Evolutionary conservation across 2,113 vertebrate species (phyloP).

Genomic region (Cephalopholis sonnerati): DNA sequence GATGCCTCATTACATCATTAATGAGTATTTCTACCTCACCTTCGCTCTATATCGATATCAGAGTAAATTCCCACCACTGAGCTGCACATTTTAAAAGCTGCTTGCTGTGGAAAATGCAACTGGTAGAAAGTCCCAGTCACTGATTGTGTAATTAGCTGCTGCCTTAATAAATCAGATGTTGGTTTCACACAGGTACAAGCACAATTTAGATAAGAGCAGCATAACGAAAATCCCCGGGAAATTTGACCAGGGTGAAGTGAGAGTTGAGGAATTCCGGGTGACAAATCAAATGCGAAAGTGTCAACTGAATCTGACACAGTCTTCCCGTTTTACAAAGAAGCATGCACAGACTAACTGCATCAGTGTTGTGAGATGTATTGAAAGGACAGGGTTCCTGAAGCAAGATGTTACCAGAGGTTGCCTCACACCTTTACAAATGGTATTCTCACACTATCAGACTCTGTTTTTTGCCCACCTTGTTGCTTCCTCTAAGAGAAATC

Average conservation of each 20-base stretch:
- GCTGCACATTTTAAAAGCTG: neutral
- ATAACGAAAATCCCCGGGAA: constrained; percentile 9
- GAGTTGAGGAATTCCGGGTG: constrained; percentile 21
- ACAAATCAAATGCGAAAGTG: constrained; percentile 29
- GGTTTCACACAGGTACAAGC: neutral
- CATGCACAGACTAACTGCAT: constrained; percentile 22
- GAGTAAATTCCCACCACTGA: neutral
- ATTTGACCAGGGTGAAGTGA: constrained; percentile 13
- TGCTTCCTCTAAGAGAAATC: constrained; percentile 28
- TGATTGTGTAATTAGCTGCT: neutral
- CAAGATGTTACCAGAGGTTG: constrained; percentile 52
- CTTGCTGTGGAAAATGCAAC: neutral
- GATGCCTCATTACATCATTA: neutral
- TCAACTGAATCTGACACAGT: constrained; percentile 28
- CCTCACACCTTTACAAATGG: constrained; percentile 50
- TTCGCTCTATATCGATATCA: neutral
- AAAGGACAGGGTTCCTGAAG: constrained; percentile 28
- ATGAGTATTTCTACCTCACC: neutral
- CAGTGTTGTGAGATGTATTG: constrained; percentile 22
- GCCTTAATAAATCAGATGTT: neutral
- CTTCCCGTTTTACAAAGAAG: constrained; percentile 16
- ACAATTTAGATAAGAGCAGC: neutral
- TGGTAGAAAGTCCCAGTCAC: neutral
- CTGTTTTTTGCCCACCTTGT: constrained; percentile 26
- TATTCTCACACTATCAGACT: constrained; percentile 6